Evolutionary conservation across 2,113 vertebrate genomes (phyloP).

Genomic region (Rhynchomys soricoides): DNA sequence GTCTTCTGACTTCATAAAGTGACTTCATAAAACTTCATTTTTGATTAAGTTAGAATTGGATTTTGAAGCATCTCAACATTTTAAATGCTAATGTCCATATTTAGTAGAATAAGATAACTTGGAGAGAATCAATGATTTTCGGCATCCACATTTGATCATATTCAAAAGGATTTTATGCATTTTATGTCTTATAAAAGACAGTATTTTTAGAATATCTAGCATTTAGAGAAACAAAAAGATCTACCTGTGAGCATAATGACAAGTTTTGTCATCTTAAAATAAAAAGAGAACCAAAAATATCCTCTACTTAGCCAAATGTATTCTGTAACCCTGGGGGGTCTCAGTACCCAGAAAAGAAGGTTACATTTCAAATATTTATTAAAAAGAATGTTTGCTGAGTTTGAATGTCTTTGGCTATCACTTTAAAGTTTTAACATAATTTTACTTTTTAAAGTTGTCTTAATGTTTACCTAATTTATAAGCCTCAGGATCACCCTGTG

Average conservation of each 20-base stretch:
- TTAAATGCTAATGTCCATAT: background rate
- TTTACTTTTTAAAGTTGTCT: conserved; percentile 25
- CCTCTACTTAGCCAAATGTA: background rate
- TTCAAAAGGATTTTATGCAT: background rate
- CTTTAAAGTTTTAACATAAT: conserved; percentile 2
- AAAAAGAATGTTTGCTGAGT: background rate
- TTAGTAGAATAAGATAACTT: background rate
- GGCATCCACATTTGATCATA: background rate
- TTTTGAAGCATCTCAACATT: background rate
- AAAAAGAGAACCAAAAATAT: background rate
- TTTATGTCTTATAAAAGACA: background rate
- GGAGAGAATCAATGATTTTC: background rate
- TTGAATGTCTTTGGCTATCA: background rate
- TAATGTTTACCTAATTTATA: background rate
- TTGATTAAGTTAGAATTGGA: background rate
- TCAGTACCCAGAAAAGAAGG: no score
- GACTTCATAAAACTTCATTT: background rate
- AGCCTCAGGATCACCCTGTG: background rate
- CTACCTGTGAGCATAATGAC: background rate
- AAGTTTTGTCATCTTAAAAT: background rate
- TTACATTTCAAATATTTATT: background rate
- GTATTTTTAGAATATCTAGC: background rate
- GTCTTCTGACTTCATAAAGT: background rate
- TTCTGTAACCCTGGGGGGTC: background rate
- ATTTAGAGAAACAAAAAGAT: background rate